phyloP scores from a whole-genome alignment of 37 sponge, comb jelly and placozoan genomes.

The Dysidea cf. avara region DNA sequence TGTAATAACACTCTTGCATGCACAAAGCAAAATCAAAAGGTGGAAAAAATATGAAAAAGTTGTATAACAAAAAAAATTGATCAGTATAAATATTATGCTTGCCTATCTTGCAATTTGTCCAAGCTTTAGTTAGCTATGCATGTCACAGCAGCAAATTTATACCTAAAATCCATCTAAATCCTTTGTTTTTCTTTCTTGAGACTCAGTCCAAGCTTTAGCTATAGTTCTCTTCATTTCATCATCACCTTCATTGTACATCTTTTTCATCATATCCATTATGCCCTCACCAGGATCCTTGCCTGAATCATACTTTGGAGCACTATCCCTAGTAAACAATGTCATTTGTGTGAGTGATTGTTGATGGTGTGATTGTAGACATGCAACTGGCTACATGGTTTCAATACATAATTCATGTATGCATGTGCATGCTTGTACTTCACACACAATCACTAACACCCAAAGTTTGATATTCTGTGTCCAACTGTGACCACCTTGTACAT shows the following conservation, averaged over 20 bases:
- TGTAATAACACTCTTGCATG: too few relatives aligned
- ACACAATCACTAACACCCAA: not conserved
- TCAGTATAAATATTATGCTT: too few relatives aligned
- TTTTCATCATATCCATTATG: slow-evolving; percentile 90
- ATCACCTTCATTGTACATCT: slow-evolving; percentile 98
- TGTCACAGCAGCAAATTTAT: too few relatives aligned
- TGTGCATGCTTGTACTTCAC: not conserved
- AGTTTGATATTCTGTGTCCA: too few relatives aligned
- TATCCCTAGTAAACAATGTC: slow-evolving; percentile 16
- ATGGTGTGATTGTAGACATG: not conserved
- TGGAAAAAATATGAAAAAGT: too few relatives aligned
- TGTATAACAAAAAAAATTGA: too few relatives aligned
- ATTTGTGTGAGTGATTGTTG: not conserved
- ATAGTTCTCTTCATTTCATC: slow-evolving; percentile 99
- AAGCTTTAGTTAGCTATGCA: too few relatives aligned
- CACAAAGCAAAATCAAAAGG: too few relatives aligned
- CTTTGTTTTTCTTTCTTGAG: slow-evolving; percentile 69
- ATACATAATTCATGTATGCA: too few relatives aligned
- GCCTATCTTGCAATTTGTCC: too few relatives aligned
- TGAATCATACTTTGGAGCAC: slow-evolving; percentile 62
- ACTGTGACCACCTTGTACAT: too few relatives aligned
- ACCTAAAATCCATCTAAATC: too few relatives aligned
- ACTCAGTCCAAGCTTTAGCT: slow-evolving; percentile 93
- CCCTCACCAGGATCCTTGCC: slow-evolving; percentile 82
- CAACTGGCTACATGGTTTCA: slow-evolving; percentile 1